Conservation (phyloP, 2,888 invertebrate species). For the Cataglyphis cursor region DNA sequence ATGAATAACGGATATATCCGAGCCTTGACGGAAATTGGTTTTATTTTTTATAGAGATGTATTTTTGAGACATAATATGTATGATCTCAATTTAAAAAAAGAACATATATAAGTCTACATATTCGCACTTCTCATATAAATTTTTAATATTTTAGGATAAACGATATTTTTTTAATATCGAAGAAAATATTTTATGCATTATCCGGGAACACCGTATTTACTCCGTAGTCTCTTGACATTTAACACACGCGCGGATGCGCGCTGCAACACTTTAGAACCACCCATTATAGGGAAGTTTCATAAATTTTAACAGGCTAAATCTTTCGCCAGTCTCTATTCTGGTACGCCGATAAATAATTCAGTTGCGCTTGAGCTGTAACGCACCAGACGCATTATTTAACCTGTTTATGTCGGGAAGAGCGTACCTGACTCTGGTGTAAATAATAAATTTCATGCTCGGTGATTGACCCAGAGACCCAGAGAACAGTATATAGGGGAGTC, state of each 20-base stretch:
- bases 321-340: slow-evolving; percentile 41
- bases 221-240: slow-evolving; percentile 31
- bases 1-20: not conserved
- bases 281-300: slow-evolving; percentile 47
- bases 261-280: slow-evolving; percentile 19
- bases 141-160: slow-evolving; percentile 9
- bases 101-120: not conserved
- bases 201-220: not conserved
- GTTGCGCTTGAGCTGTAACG: slow-evolving; percentile 32
- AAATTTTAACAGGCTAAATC: slow-evolving; percentile 49
- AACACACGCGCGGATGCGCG: slow-evolving; percentile 25
- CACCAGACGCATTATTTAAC: slow-evolving; percentile 43
- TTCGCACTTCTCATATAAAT: not conserved
- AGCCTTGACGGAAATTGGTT: not conserved
- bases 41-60: not conserved
- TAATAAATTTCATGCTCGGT: slow-evolving; percentile 59
- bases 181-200: slow-evolving; percentile 25
- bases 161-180: not conserved
- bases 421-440: slow-evolving; percentile 30
- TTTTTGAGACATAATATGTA: not conserved
- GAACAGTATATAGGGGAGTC: slow-evolving; percentile 15
- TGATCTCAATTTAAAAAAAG: not conserved
- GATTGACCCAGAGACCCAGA: slow-evolving; percentile 61
- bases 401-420: slow-evolving; percentile 54
- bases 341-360: slow-evolving; percentile 48